phyloP scores from a whole-genome alignment of 2,888 invertebrate genomes.

The Lasioglossum calceatum region DNA sequence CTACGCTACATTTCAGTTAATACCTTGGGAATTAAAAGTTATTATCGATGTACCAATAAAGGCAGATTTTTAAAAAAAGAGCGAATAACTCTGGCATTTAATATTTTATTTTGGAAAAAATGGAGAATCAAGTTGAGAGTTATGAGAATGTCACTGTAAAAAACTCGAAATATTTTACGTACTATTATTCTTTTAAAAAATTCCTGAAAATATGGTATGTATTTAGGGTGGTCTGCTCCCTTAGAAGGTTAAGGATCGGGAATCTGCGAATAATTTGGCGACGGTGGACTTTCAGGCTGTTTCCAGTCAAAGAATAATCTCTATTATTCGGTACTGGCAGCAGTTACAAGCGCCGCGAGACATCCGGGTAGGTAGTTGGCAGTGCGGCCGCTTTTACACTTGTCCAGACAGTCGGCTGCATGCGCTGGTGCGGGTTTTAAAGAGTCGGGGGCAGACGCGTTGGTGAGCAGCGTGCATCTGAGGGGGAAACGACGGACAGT shows the following conservation, averaged over 20 bases:
- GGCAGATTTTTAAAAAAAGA: not conserved
- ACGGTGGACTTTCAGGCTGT: not conserved
- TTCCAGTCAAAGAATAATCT: constrained; percentile 4
- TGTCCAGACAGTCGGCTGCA: constrained; percentile 20
- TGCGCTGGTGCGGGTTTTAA: constrained; percentile 17
- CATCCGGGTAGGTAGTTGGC: constrained; percentile 1
- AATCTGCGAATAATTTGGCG: not conserved
- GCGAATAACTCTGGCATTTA: not conserved
- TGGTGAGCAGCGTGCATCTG: constrained; percentile 30
- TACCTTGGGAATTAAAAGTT: no score
- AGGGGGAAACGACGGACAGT: constrained; percentile 46
- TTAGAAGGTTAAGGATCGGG: not conserved
- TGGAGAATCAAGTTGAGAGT: not conserved
- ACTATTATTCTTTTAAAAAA: not conserved
- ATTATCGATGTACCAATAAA: not conserved
- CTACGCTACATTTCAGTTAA: no score
- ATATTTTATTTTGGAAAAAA: not conserved
- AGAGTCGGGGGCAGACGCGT: constrained; percentile 16
- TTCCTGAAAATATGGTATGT: not conserved
- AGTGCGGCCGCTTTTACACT: not conserved
- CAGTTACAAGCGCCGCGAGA: not conserved
- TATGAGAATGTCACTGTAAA: not conserved
- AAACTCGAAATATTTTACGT: not conserved
- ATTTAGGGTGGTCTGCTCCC: not conserved
- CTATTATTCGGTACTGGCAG: not conserved